These are phyloP conservation scores for Ceratina calcarata DNA, from an alignment of 1,140 invertebrate genomes.

Conservation along the genomic window DNA sequence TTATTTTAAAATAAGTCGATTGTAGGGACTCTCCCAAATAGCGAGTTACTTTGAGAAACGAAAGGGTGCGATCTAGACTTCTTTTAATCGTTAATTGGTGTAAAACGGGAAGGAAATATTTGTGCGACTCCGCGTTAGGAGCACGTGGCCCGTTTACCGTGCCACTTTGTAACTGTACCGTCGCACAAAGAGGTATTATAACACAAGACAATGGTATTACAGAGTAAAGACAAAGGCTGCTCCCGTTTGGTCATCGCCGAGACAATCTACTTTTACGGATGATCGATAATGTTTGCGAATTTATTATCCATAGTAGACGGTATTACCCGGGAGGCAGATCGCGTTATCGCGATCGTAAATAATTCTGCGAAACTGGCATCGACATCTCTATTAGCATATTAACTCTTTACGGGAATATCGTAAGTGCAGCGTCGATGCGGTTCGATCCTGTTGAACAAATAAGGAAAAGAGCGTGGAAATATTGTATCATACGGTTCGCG, in stretches of 20 bases:
- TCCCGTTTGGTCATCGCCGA: constrained; percentile 19
- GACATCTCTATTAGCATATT: neutral
- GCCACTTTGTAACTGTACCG: neutral
- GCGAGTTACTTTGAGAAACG: too few species aligned
- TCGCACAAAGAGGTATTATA: neutral
- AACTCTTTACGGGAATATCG: neutral
- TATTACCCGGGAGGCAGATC: neutral
- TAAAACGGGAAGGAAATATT: neutral
- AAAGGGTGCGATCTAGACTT: too few species aligned
- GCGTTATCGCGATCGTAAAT: neutral
- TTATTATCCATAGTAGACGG: neutral
- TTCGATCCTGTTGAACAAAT: neutral
- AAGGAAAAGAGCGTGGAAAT: constrained; percentile 2
- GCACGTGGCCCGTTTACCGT: neutral
- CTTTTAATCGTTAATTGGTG: neutral
- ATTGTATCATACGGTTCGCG: neutral
- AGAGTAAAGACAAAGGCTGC: constrained; percentile 23
- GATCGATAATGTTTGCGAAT: constrained; percentile 24
- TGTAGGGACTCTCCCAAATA: too few species aligned
- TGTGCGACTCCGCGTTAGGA: neutral
- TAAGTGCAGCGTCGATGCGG: neutral
- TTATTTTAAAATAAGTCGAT: too few species aligned
- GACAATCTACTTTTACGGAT: constrained; percentile 21
- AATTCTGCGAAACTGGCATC: neutral
- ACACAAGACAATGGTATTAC: neutral